These are phyloP conservation scores for Anabas testudineus DNA, from an alignment of 2,797 vertebrate genomes.

Conservation along the genomic window DNA sequence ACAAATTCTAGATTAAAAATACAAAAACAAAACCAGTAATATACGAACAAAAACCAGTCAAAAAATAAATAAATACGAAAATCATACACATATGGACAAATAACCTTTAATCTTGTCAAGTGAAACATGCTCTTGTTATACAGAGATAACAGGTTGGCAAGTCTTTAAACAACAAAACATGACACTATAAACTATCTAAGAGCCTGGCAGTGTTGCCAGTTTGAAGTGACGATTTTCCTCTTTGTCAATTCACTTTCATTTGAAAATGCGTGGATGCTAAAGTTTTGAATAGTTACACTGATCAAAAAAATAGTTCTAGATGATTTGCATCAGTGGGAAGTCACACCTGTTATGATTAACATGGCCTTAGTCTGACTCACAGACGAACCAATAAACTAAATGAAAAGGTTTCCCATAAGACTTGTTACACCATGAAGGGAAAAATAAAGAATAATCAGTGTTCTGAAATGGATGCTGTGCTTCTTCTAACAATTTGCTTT, in stretches of 20 bases:
- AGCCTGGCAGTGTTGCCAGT: not conserved
- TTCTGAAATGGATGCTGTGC: slow-evolving; percentile 8
- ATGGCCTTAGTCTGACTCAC: not conserved
- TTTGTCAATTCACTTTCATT: not conserved
- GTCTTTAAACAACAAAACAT: not conserved
- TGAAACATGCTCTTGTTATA: too few species aligned
- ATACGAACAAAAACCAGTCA: slow-evolving; percentile 1
- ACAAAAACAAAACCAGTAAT: too few species aligned
- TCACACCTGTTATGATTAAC: not conserved
- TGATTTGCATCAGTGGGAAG: not conserved
- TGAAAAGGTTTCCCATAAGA: slow-evolving; percentile 1
- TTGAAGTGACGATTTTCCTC: not conserved
- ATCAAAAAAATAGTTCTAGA: slow-evolving; percentile 9
- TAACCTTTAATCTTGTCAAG: too few species aligned
- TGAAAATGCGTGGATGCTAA: not conserved
- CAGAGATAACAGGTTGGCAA: not conserved
- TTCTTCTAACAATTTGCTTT: slow-evolving; percentile 8
- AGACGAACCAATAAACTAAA: not conserved
- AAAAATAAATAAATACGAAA: too few species aligned
- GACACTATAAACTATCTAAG: not conserved
- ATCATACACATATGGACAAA: not conserved
- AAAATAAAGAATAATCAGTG: not conserved
- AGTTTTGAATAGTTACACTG: not conserved
- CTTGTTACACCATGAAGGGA: not conserved
- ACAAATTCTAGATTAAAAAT: too few species aligned